A percentile compares a stretch with the other conserved stretches of the same genome.
Evolutionary conservation across 2,113 vertebrate species (phyloP).

Genomic region (Hippocampus comes): DNA sequence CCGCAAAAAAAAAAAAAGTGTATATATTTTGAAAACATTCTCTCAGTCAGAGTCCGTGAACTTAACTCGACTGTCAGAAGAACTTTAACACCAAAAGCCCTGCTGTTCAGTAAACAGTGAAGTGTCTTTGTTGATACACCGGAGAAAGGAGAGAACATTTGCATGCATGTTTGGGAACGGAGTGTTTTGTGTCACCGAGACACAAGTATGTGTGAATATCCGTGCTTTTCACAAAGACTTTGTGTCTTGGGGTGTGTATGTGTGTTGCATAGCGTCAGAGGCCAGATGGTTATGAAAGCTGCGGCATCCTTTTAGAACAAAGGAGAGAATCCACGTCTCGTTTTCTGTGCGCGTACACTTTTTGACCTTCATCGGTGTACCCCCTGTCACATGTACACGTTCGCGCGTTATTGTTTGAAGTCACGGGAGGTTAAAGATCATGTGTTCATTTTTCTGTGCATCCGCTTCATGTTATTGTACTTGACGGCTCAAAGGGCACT

Average conservation of each 20-base stretch:
- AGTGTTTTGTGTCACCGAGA: conserved; percentile 10
- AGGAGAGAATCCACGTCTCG: conserved; percentile 13
- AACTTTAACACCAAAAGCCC: background rate
- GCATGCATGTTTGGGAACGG: conserved; percentile 6
- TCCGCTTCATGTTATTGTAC: background rate
- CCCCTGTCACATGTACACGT: background rate
- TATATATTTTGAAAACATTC: background rate
- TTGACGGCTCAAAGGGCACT: background rate
- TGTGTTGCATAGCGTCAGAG: conserved; percentile 17
- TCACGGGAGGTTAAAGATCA: background rate
- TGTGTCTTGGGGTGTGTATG: background rate
- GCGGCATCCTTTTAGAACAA: conserved; percentile 33
- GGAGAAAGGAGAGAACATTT: conserved; percentile 11
- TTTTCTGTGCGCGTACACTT: background rate
- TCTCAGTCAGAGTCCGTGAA: background rate
- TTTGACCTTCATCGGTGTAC: background rate
- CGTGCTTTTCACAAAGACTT: conserved; percentile 14
- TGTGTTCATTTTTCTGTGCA: background rate
- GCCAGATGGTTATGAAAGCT: conserved; percentile 46
- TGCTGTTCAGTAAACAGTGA: background rate
- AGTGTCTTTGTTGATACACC: conserved; percentile 8
- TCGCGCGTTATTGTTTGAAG: background rate
- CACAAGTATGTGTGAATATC: conserved; percentile 15
- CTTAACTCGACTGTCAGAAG: background rate
- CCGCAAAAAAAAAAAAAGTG: background rate